Percentiles rank a stretch among this genome's conserved stretches.
phyloP scores from a whole-genome alignment of 2,113 vertebrate species.

The Reinhardtius hippoglossoides region DNA sequence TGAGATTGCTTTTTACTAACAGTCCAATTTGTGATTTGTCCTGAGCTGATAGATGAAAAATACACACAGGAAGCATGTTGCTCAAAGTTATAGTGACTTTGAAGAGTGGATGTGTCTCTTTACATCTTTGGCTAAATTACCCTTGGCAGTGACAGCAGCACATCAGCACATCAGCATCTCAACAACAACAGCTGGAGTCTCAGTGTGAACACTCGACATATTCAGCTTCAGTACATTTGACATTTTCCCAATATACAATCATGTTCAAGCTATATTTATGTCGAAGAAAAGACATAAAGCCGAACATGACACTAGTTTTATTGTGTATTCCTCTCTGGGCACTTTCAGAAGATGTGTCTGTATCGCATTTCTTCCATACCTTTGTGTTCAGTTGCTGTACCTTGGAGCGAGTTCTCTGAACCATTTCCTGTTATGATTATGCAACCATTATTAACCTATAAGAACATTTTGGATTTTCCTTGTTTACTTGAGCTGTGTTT shows the following conservation, averaged over 20 bases:
- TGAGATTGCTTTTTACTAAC: background rate
- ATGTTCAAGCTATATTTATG: slow-evolving; percentile 12
- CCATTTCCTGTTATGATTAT: background rate
- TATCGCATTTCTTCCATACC: too few relatives aligned
- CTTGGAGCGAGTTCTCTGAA: background rate
- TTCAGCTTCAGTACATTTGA: slow-evolving; percentile 9
- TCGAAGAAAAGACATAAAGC: background rate
- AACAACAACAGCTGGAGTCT: slow-evolving; percentile 4
- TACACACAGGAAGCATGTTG: background rate
- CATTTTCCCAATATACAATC: background rate
- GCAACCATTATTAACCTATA: background rate
- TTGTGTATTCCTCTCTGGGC: too few relatives aligned
- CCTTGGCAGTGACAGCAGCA: background rate
- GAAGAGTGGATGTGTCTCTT: background rate
- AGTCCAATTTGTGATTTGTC: background rate
- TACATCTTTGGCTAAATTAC: background rate
- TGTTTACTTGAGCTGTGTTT: slow-evolving; percentile 10
- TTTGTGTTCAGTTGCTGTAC: too few relatives aligned
- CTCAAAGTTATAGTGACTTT: background rate
- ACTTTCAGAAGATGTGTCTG: background rate
- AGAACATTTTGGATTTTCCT: background rate
- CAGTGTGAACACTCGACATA: background rate
- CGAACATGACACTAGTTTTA: background rate
- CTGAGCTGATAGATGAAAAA: background rate
- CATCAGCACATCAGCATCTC: background rate